phyloP scores from a whole-genome alignment of 2,888 invertebrate genomes.

The Protodeltote pygarga region DNA sequence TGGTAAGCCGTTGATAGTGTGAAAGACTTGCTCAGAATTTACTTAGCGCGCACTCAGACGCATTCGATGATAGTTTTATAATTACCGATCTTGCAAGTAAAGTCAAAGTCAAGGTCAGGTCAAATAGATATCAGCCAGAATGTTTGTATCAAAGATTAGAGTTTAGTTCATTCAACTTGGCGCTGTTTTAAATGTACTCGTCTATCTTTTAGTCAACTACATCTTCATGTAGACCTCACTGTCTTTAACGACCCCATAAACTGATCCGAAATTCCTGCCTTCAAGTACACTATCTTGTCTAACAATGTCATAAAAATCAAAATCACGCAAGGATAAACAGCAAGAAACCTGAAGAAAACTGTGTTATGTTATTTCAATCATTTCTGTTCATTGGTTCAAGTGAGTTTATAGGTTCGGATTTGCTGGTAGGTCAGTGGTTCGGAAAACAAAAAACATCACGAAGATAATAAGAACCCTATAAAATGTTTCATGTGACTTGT shows the following conservation, averaged over 20 bases:
- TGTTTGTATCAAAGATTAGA: conserved; percentile 30
- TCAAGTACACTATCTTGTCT: conserved; percentile 26
- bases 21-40: too few relatives aligned
- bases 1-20: too few relatives aligned
- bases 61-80: too few relatives aligned
- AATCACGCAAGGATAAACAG: conserved; percentile 9
- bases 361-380: background rate
- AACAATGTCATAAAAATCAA: conserved; percentile 24
- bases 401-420: too few relatives aligned
- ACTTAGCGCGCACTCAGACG: too few relatives aligned
- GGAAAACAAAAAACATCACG: too few relatives aligned
- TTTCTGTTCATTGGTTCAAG: background rate
- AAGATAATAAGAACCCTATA: too few relatives aligned
- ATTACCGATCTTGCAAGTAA: too few relatives aligned
- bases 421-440: too few relatives aligned
- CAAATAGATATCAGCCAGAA: too few relatives aligned
- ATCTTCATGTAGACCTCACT: conserved; percentile 12
- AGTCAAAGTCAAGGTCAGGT: too few relatives aligned
- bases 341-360: background rate
- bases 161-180: conserved; percentile 28
- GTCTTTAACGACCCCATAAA: conserved; percentile 40
- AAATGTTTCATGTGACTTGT: too few relatives aligned
- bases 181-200: conserved; percentile 39
- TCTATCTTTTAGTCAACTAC: conserved; percentile 24
- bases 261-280: conserved; percentile 15